Base-by-base conservation (phyloP, 2,797 vertebrate species). In the Brachyalestes nurse region DNA sequence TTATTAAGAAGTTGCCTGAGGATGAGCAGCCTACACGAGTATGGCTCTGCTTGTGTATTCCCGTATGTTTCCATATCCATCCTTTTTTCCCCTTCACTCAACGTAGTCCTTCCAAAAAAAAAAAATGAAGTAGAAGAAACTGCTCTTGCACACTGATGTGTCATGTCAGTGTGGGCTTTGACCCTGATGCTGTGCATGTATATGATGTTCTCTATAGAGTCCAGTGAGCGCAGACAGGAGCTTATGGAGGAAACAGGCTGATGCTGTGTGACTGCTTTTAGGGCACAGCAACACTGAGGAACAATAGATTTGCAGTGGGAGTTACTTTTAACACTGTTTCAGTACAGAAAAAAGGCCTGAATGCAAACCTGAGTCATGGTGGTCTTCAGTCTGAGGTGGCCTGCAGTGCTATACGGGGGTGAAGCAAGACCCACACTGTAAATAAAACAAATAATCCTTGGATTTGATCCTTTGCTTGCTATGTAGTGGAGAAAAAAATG, bases 321-420 rank as follows among this genome's bases (percentile, higher is more conserved):
- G 79, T 23, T 62, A 62, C 51, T 70, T 75, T 62, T 75, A 61
- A 70, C 62, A 57, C 65, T 40, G 45, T 42, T 71, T 49, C 60
- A 53, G 16, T 66, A 25, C 17, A 25, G 16, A 23, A 23, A 21
- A 60, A 34, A 23, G 21, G 13, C 57, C 55, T 47, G 57, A 47
- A 7, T 23, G 4, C 53, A 25, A 45, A 23, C 57, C n/a, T 60
- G 13, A 12, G 5, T 45, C 16, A 47, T 47, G 21, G 13, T 45
- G 38, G 34, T 21, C n/a, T 47, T 16, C n/a, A 25, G 16, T 61
- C 38, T 58, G 34, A 40, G 17, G 5, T 19, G 53, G 28, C 16
- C 17, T 38, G 16, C 10, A 3, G 17, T 57, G 8, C 53, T 45
- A n/a, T 17, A 12, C 57, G 42, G 19, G 16, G 42, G 38, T 42